Conservation (phyloP, 2,113 vertebrate species). For the Hippopotamus amphibius region DNA sequence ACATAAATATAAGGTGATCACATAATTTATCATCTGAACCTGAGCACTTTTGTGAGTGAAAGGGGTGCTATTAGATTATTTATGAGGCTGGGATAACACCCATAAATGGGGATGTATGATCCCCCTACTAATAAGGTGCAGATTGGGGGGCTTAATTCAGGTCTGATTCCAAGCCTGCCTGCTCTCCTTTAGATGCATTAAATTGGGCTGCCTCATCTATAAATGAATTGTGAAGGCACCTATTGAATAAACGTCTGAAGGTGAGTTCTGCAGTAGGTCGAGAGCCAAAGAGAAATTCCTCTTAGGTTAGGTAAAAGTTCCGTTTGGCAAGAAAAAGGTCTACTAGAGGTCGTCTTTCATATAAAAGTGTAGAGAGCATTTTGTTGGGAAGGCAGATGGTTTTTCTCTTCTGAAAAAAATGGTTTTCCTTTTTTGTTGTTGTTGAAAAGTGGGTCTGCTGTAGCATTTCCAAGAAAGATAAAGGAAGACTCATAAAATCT, state of each 20-base stretch:
- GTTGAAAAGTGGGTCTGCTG: not conserved
- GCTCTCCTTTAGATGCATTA: not conserved
- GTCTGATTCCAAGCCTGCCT: not conserved
- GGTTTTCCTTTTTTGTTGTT: not conserved
- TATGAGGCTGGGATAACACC: not conserved
- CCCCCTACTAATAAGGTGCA: not conserved
- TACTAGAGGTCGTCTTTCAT: not conserved
- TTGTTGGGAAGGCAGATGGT: not conserved
- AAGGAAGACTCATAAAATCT: not conserved
- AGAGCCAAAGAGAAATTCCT: not conserved
- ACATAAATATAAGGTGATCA: not conserved
- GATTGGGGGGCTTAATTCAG: not conserved
- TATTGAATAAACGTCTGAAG: not conserved
- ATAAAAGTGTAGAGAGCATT: not conserved
- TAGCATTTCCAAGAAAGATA: slow-evolving; percentile 23
- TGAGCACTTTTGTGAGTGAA: slow-evolving; percentile 5
- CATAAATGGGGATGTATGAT: not conserved
- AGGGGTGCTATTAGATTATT: not conserved
- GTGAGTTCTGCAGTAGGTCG: not conserved
- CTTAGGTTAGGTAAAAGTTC: not conserved
- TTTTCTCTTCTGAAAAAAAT: slow-evolving; percentile 40
- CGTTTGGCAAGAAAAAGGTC: slow-evolving; percentile 22
- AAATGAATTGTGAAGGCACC: not conserved
- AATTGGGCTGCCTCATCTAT: not conserved
- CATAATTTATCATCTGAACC: not conserved